A percentile compares a stretch with the other conserved stretches of the same genome.
Conservation (phyloP, 2,888 invertebrate genomes). For the Tetranychus piercei region DNA sequence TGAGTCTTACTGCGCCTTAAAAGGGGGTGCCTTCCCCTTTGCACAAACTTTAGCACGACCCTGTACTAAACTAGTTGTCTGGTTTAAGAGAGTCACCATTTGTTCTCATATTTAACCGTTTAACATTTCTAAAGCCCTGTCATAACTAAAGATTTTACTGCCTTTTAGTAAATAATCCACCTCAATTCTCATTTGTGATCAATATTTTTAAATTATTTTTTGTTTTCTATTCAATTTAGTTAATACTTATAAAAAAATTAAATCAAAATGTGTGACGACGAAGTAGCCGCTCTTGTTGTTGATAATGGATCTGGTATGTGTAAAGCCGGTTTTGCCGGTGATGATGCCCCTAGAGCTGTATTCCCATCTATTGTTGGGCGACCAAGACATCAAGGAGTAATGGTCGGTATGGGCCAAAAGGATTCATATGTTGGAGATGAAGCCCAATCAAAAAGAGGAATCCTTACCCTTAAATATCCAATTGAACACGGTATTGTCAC, state of each 20-base stretch:
- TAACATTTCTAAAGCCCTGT: too few species aligned
- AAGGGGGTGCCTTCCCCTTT: too few species aligned
- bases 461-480: constrained; percentile 40
- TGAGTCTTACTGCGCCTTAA: too few species aligned
- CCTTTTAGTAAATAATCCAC: too few species aligned
- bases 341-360: constrained; percentile 39
- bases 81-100: too few species aligned
- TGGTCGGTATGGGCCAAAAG: constrained; percentile 96
- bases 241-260: background rate
- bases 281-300: constrained; percentile 35
- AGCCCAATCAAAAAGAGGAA: constrained; percentile 60
- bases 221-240: background rate
- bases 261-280: constrained; percentile 33
- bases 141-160: too few species aligned
- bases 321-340: constrained; percentile 38
- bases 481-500: constrained; percentile 40
- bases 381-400: constrained; percentile 40
- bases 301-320: constrained; percentile 37
- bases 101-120: too few species aligned
- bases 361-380: constrained; percentile 38
- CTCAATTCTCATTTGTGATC: too few species aligned
- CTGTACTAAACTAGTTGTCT: too few species aligned
- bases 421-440: constrained; percentile 91
- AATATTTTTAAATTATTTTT: background rate
- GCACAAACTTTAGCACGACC: too few species aligned